These are phyloP conservation scores for Trachemys scripta DNA, from an alignment of 2,113 vertebrate species.

Conservation along the genomic window DNA sequence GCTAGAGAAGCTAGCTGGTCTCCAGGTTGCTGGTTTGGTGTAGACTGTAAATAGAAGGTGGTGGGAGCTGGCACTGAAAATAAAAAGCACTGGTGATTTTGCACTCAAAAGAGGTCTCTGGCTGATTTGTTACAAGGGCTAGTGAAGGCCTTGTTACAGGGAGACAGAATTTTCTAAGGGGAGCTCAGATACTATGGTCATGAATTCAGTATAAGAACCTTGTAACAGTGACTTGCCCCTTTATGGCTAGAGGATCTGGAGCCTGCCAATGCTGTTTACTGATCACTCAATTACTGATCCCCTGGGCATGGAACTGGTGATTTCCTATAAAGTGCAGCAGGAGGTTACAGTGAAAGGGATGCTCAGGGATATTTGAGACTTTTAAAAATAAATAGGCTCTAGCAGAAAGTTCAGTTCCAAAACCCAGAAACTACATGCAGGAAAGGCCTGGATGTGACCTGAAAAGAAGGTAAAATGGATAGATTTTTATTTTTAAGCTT, in stretches of 20 bases:
- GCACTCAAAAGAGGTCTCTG: too few species aligned
- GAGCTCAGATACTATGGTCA: background rate
- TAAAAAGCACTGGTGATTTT: too few species aligned
- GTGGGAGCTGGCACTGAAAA: too few species aligned
- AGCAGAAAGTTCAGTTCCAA: background rate
- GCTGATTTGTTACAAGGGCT: too few species aligned
- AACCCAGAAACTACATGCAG: background rate
- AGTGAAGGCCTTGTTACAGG: too few species aligned
- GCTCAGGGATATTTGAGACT: background rate
- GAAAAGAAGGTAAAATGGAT: background rate
- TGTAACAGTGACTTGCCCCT: background rate
- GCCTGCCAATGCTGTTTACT: background rate
- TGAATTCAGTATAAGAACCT: background rate
- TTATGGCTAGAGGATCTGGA: background rate
- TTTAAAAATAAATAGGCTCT: background rate
- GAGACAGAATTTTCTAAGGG: too few species aligned
- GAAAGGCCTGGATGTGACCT: background rate
- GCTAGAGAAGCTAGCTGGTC: too few species aligned
- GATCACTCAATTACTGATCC: background rate
- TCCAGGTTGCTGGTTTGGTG: too few species aligned
- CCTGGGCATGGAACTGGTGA: background rate
- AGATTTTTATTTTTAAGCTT: background rate
- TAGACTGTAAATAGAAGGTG: too few species aligned
- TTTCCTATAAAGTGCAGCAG: background rate
- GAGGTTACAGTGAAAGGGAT: background rate